phyloP scores from a whole-genome alignment of 2,888 invertebrate species.

The Nowickia ferox region DNA sequence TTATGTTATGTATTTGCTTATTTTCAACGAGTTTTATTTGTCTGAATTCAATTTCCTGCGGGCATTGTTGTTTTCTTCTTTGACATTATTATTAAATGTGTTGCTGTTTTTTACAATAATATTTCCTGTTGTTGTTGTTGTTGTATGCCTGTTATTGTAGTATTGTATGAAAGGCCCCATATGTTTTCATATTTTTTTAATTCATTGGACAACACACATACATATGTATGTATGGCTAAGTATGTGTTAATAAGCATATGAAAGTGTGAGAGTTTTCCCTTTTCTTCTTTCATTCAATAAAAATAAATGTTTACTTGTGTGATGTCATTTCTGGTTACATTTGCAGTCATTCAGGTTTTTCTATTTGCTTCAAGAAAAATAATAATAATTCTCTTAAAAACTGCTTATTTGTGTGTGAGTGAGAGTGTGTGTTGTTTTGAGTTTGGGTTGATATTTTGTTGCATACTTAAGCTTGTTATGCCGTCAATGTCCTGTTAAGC shows the following conservation, averaged over 20 bases:
- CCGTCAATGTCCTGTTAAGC: slow-evolving; percentile 67
- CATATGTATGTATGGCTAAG: not conserved
- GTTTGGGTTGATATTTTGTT: slow-evolving; percentile 26
- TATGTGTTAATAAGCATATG: not conserved
- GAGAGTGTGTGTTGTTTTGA: not conserved
- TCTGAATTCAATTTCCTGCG: slow-evolving; percentile 59
- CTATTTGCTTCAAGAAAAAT: not conserved
- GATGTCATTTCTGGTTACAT: slow-evolving; percentile 63
- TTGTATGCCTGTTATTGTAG: not conserved
- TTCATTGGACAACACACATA: not conserved
- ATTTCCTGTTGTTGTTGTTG: slow-evolving; percentile 2
- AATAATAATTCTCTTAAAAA: not conserved
- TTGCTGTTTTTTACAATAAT: slow-evolving; percentile 3
- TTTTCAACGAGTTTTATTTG: not conserved
- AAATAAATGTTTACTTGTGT: slow-evolving; percentile 51
- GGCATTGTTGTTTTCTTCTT: slow-evolving; percentile 54
- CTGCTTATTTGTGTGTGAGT: not conserved
- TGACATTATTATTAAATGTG: not conserved
- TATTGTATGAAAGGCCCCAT: slow-evolving; percentile 8
- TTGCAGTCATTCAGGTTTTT: not conserved
- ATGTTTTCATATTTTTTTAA: slow-evolving; percentile 6
- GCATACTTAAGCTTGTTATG: slow-evolving; percentile 18
- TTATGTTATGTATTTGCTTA: not conserved
- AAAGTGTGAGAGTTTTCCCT: slow-evolving; percentile 1
- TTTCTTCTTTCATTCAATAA: slow-evolving; percentile 3